Base-by-base conservation (phyloP, 2,797 vertebrate genomes). In the Rhinoraja longicauda region DNA sequence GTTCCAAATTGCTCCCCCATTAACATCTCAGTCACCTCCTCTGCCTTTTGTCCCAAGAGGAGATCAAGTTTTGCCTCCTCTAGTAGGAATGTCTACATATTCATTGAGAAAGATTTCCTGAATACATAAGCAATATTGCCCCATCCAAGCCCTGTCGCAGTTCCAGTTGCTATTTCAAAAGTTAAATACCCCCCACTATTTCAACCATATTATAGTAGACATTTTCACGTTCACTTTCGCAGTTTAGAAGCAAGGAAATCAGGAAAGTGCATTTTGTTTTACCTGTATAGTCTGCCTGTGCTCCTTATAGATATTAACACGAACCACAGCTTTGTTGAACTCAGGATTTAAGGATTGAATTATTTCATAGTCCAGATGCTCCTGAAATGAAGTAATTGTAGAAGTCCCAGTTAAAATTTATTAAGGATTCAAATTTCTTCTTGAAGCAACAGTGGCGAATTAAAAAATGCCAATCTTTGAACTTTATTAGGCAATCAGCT, bases 221-320 rank as follows among this genome's bases (percentile, higher is more conserved):
- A 57, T 57, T 8, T 1, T 3, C 36, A 4, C 12, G n/a, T 67
- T 72, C 24, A 72, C 24, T 45, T 73, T 73, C 57, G 4, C 39
- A 75, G 13, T 6, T 15, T 19, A 72, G n/a, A 39, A 91, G 24
- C 1, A 19, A 13, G 26, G n/a, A 36, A 0, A 57, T 45, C 24
- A 3, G 26, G 15, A 36, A 29, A 0, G 0, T 70, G 0, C 6
- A 53, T 73, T 24, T 73, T 4, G 21, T 45, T 81, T 94, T 95
- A 99, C 98, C 98, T 99, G 99, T 94, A 99, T 98, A 0, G 99
- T 99, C 96, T 99, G 99, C 13, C 99, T 96, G 94, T 99, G 99
- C 94, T 99, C 99, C 94, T 98, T 98, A 95, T 99, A 99, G 93
- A 99, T 96, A 39, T 99, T 99, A 93, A 99, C 99, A 86, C 98